Conservation (phyloP, 2,888 invertebrate genomes). For the Noctua pronuba region DNA sequence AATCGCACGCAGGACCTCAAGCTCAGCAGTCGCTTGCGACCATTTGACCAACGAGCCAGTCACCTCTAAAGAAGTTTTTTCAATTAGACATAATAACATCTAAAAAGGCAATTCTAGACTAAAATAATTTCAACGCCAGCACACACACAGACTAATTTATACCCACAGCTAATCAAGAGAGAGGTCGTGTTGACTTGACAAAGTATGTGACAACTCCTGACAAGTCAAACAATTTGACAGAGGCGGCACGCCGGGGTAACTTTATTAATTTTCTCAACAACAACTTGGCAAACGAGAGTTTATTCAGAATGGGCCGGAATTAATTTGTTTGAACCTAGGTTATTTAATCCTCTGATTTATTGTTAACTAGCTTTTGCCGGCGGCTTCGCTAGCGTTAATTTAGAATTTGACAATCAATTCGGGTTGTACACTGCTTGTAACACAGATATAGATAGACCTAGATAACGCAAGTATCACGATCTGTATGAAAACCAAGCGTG, state of each 20-base stretch:
- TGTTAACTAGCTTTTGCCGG: neutral
- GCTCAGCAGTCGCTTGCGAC: no score
- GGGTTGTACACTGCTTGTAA: no score
- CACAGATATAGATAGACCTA: no score
- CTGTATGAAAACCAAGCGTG: no score
- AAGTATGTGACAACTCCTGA: conserved; percentile 49
- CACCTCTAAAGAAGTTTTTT: neutral
- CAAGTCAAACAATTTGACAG: conserved; percentile 44
- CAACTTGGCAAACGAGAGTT: conserved; percentile 13
- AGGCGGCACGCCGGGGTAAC: neutral
- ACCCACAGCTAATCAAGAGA: conserved; percentile 37
- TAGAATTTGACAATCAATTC: no score
- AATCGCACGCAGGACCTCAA: no score
- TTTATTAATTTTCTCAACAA: conserved; percentile 36
- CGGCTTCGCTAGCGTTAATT: no score
- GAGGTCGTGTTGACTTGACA: conserved; percentile 43
- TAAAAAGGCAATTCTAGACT: neutral
- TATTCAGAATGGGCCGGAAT: neutral
- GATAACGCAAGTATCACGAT: no score
- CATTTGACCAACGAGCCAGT: no score
- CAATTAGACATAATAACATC: neutral
- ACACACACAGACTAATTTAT: conserved; percentile 18
- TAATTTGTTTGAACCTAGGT: neutral
- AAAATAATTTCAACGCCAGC: neutral
- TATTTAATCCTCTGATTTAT: neutral